Percentiles rank a stretch among this genome's conserved stretches.
Conservation (phyloP, 2,888 invertebrate species). For the Stenodera caucasica region DNA sequence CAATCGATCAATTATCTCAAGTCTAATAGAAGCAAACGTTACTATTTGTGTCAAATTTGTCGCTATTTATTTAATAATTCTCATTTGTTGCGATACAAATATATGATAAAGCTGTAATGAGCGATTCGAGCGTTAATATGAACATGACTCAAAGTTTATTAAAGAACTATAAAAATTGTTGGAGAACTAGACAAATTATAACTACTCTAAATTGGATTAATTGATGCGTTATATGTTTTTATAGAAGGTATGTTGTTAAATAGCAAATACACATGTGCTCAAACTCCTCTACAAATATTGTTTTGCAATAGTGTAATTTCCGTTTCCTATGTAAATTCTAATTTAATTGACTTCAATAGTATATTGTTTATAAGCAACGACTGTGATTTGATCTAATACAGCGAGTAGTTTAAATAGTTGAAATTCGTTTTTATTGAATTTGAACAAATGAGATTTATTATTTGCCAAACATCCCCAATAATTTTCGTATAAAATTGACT, state of each 20-base stretch:
- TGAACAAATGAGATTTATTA: too few relatives aligned
- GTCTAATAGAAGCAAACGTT: too few relatives aligned
- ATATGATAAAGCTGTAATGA: not conserved
- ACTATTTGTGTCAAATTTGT: too few relatives aligned
- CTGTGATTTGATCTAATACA: not conserved
- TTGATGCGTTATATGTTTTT: slow-evolving; percentile 2
- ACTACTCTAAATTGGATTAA: not conserved
- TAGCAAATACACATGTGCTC: not conserved
- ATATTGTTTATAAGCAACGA: not conserved
- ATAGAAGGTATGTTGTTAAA: not conserved
- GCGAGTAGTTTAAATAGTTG: too few relatives aligned
- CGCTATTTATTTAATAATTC: too few relatives aligned
- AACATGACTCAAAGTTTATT: not conserved
- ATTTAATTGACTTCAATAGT: slow-evolving; percentile 4
- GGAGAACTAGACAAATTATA: not conserved
- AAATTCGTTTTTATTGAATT: too few relatives aligned
- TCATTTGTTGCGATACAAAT: too few relatives aligned
- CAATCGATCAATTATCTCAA: too few relatives aligned
- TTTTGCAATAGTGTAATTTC: not conserved
- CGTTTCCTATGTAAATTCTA: not conserved
- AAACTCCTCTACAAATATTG: not conserved
- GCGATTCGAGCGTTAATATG: not conserved
- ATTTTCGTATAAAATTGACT: not conserved
- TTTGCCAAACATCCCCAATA: too few relatives aligned
- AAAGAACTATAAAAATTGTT: not conserved